Evolutionary conservation across 1,140 invertebrate species (phyloP), one percentile per base, ranked within the genome.

Genomic region (Riptortus pedestris): DNA sequence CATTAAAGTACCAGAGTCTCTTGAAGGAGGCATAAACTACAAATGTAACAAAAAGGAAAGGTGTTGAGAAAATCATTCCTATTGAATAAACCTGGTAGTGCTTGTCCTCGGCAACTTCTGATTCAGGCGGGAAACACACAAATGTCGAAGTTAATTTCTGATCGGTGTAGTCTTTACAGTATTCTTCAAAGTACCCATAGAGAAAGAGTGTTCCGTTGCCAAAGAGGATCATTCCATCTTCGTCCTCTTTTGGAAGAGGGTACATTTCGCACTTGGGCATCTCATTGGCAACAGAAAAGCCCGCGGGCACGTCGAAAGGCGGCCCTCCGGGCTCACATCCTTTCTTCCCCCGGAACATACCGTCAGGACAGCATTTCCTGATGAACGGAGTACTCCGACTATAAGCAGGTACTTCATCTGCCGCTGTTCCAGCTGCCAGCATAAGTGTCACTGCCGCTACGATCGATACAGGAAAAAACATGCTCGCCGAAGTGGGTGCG

Each of bases 81-180:
- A 47, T n/a, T 4, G 45, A 47, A 18, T 47, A 47, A n/a, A 47
- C 45, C 11, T 18, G 67, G 2, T 48, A 66, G n/a, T 68, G 60
- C 1, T 61, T 57, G 0, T 43, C 60, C 1, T 64, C 55, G 0
- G 26, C 38, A 0, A 66, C n/a, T 29, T 69, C 48, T 1, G 20
- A 2, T n/a, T 70, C 66, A 4, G 47, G 27, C 1, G 45, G 45
- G 18, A 65, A 22, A 57, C 75, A 76, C 0, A 73, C 68, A n/a
- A 75, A 5, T 0, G 70, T 72, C 2, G 33, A 62, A 2, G 75
- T 67, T 2, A 52, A 65, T 0, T 62, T 11, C n/a, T 20, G 45
- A 2, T 20, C 4, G 16, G 18, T 47, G n/a, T 47, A n/a, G 16
- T 47, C 45, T 22, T 20, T 4, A 9, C 45, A 47, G 45, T 20